Evolutionary conservation across 2,888 invertebrate genomes (phyloP), one percentile per base, ranked within the genome.

Genomic region (Drosophila leonis): DNA sequence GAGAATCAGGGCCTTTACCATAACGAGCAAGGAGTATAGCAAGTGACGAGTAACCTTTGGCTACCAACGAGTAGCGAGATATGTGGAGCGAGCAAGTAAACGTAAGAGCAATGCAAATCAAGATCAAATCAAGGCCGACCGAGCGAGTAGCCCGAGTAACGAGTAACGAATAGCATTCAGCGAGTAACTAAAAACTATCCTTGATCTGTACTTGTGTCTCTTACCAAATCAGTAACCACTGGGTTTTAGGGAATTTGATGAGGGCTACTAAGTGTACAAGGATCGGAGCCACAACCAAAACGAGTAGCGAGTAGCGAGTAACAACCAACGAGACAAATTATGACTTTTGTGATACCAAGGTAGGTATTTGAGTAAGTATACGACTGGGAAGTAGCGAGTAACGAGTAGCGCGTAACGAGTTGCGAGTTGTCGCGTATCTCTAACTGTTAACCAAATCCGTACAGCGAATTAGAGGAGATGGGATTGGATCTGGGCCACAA

Each of bases 221-320:
- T 31, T 4, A 33, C 20, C 42, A 18, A 13, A n/a, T 27, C 27
- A 15, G 20, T 29, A 29, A 29, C 39, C 20, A 15, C 10, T 20
- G 13, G 31, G 12, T 7, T 15, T 18, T 3, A 29, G 18, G 54
- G 18, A 18, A 18, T 9, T 0, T 33, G 15, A 10, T 15, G 8
- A 13, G 31, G 33, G 33, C 52, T 24, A 35, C 18, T 1, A 10
- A 12, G 37, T 41, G 18, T 52, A 52, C 35, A 37, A 37, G 24
- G 24, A 8, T 24, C 37, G 18, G 49, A 35, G 35, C 51, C 51
- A 52, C 33, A 35, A 52, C 51, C 51, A 35, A 9, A 29, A 48
- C 29, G 29, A 18, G 29, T 27, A 48, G 48, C 46, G 46, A 57
- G 44, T 52, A 49, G 18, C 49, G 48, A 31, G 46, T 42, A 1